A percentile compares a stretch with the other conserved stretches of the same genome.
Conservation (phyloP, 2,113 vertebrate species). For the Pogonocichla stellata region DNA sequence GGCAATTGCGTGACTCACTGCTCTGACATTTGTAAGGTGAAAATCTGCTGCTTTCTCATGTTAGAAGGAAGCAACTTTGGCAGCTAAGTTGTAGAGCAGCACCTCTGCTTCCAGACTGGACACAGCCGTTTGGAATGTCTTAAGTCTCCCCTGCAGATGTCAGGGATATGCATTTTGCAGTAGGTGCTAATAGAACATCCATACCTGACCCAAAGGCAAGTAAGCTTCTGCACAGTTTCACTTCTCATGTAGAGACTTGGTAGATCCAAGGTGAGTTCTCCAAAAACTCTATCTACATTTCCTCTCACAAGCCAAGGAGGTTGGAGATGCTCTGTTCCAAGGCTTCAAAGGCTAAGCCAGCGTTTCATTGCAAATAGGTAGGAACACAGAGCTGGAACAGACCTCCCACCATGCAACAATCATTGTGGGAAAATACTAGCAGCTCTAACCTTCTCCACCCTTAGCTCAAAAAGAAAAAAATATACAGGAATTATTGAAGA, state of each 20-base stretch:
- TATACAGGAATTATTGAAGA: background rate
- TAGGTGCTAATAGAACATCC: background rate
- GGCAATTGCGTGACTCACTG: background rate
- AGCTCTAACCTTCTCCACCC: background rate
- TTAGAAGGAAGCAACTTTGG: background rate
- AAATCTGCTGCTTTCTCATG: background rate
- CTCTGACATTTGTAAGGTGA: background rate
- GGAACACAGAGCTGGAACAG: background rate
- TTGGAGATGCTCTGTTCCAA: background rate
- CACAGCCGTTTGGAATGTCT: background rate
- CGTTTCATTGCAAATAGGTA: background rate
- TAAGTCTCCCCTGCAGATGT: background rate
- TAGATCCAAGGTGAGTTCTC: background rate
- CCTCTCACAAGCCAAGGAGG: background rate
- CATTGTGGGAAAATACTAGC: background rate
- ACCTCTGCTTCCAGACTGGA: background rate
- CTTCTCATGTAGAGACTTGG: background rate
- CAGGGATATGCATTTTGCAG: background rate
- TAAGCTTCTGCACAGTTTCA: background rate
- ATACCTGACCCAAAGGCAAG: background rate
- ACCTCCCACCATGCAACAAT: background rate
- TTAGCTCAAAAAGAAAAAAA: background rate
- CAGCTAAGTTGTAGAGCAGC: background rate
- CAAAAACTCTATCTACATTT: background rate
- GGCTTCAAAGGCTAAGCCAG: background rate